Percentiles rank a stretch among this genome's conserved stretches.
Evolutionary conservation across 2,888 invertebrate genomes (phyloP).

Genomic region (Polydrusus cervinus): DNA sequence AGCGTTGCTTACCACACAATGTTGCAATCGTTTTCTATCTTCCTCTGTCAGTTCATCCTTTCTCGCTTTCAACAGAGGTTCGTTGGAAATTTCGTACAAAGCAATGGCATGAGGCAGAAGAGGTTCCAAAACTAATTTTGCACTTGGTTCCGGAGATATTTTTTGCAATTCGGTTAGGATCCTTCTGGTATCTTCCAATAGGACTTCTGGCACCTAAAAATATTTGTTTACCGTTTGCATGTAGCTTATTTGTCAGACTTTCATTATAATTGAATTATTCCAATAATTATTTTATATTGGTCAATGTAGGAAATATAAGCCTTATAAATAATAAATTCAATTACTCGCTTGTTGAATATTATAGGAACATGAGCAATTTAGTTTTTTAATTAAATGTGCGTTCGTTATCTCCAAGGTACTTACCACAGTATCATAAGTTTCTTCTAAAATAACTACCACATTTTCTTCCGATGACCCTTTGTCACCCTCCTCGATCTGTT

Average conservation of each 20-base stretch:
- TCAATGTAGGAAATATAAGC: no score
- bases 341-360: no score
- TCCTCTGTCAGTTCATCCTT: constrained; percentile 71
- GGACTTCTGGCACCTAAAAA: constrained; percentile 57
- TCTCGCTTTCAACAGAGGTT: constrained; percentile 70
- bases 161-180: constrained; percentile 57
- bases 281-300: no score
- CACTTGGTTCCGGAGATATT: constrained; percentile 53
- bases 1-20: constrained; percentile 66
- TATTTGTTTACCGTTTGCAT: no score
- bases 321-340: no score
- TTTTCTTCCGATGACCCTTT: constrained; percentile 51
- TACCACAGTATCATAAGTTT: constrained; percentile 59
- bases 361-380: no score
- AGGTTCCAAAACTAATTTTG: constrained; percentile 57
- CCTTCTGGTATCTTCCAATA: constrained; percentile 62
- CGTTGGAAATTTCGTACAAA: constrained; percentile 71
- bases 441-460: constrained; percentile 63
- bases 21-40: constrained; percentile 70
- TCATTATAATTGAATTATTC: no score
- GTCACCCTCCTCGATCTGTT: constrained; percentile 57
- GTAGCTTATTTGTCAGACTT: no score
- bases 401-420: background rate
- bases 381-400: no score
- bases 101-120: constrained; percentile 68